phyloP scores from a whole-genome alignment of 1,140 invertebrate species.

The Diorhabda elongata region DNA sequence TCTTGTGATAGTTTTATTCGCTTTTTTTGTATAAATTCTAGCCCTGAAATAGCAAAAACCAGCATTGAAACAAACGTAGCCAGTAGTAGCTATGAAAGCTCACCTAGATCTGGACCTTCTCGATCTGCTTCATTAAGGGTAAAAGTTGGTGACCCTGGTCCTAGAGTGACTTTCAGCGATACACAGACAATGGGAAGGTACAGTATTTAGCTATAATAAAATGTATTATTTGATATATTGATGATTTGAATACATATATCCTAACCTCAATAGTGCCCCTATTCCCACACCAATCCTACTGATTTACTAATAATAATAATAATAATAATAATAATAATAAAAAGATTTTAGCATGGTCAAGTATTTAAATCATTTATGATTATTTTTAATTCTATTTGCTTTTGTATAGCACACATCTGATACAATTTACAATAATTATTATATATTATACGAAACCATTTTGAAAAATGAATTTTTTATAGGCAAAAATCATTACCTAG shows the following conservation, averaged over 20 bases:
- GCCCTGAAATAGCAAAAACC: constrained; percentile 49
- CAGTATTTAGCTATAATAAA: not conserved
- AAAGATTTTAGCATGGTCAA: no score
- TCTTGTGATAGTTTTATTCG: constrained; percentile 3
- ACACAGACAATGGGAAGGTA: constrained; percentile 56
- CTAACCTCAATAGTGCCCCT: no score
- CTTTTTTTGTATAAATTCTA: constrained; percentile 28
- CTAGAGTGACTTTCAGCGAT: constrained; percentile 61
- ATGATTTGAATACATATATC: no score
- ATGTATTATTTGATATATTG: no score
- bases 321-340: no score
- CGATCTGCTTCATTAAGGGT: constrained; percentile 70
- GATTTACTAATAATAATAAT: no score
- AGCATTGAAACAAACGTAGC: constrained; percentile 45
- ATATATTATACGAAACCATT: no score
- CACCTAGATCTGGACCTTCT: constrained; percentile 65
- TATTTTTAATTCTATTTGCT: no score
- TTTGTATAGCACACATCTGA: no score
- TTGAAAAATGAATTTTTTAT: constrained; percentile 5
- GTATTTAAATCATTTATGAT: no score
- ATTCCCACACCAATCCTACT: no score
- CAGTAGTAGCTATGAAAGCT: constrained; percentile 60
- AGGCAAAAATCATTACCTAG: constrained; percentile 68
- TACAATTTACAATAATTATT: no score
- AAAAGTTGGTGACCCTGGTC: constrained; percentile 48